These are phyloP conservation scores for Drosophila kokeensis DNA, from an alignment of 2,888 invertebrate species.

Conservation along the genomic window DNA sequence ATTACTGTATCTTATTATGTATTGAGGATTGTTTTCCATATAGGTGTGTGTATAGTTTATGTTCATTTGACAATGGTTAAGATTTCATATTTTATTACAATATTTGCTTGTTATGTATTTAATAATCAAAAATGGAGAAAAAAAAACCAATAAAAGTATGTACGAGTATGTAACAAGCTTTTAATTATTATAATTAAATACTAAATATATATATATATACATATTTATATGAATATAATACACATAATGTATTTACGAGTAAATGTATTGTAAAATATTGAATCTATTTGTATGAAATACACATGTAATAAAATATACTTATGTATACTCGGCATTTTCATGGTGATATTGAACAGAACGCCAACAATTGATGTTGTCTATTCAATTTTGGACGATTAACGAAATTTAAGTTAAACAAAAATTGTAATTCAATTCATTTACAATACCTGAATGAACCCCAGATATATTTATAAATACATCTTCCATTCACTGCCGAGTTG, in stretches of 20 bases:
- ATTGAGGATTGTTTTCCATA: constrained; percentile 52
- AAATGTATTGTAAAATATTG: constrained; percentile 78
- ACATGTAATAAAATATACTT: constrained; percentile 64
- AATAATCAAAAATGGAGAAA: constrained; percentile 56
- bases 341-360: constrained; percentile 47
- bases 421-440: background rate
- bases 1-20: constrained; percentile 23
- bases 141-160: constrained; percentile 36
- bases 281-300: constrained; percentile 81
- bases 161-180: constrained; percentile 67
- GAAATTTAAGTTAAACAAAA: background rate
- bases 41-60: constrained; percentile 77
- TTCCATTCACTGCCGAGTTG: background rate
- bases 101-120: constrained; percentile 75
- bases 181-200: constrained; percentile 60
- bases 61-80: constrained; percentile 56
- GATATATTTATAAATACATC: background rate
- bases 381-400: background rate
- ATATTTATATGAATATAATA: constrained; percentile 51
- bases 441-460: background rate
- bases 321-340: constrained; percentile 53
- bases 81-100: constrained; percentile 56
- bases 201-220: constrained; percentile 26
- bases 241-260: constrained; percentile 62
- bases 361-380: background rate